Evolutionary conservation across 1,140 invertebrate species (phyloP), one percentile per base, ranked within the genome.

Genomic region (Drosophila quadrilineata): DNA sequence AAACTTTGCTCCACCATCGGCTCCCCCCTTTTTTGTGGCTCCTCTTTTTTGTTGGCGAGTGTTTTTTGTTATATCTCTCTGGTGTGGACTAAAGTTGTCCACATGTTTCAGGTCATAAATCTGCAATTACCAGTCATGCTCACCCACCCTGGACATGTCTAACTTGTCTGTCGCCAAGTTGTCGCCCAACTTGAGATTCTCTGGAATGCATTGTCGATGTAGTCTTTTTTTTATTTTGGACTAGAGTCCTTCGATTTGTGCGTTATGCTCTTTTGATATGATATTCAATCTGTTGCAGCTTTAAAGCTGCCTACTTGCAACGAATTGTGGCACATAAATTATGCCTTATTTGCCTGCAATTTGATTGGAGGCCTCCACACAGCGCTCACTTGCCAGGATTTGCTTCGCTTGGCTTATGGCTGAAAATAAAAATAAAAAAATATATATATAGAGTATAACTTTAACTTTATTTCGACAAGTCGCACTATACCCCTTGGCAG

Each of bases 61-160:
- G 10, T n/a, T n/a, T n/a, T n/a, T n/a, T n/a, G n/a, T n/a, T n/a
- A n/a, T n/a, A n/a, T n/a, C n/a, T n/a, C n/a, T n/a, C n/a, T 29
- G 6, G 53, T 40, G 31, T 36, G 58, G 12, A 60, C 70, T 53
- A 48, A 43, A 29, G 53, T 57, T 75, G 75, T 58, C 76, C 75
- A 82, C 71, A 80, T 82, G 76, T 82, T 82, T 75, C 60, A 49
- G 57, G 67, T 50, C 67, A 80, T 80, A 82, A 80, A 80, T 80
- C 75, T 75, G 62, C 75, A 82, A 80, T 82, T 80, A 82, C 71
- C 67, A 79, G 38, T 74, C 65, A 71, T 43, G 76, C 71, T n/a
- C n/a, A 24, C 53, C 33, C 40, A 21, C 24, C 48, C 31, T 9
- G 8, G 8, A 8, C 14, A 14, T 22, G 10, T 22, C 9, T 9